A percentile compares a stretch with the other conserved stretches of the same genome.
These are phyloP conservation scores for Dromius quadrimaculatus DNA, from an alignment of 2,888 invertebrate genomes.

Conservation along the genomic window DNA sequence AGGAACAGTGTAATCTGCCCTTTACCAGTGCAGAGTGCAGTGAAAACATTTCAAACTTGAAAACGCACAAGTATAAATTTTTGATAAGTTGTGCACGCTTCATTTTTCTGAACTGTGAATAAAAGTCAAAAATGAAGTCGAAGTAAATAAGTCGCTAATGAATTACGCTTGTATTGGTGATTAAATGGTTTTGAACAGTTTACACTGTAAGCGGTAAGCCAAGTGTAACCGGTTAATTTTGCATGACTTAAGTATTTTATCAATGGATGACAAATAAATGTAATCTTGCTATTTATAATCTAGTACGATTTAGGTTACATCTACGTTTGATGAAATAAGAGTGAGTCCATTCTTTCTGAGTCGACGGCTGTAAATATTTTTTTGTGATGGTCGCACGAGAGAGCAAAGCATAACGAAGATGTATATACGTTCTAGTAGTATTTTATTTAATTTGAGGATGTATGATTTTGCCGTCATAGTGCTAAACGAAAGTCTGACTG, in stretches of 20 bases:
- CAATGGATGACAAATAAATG: constrained; percentile 52
- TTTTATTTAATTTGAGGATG: constrained; percentile 42
- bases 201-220: constrained; percentile 31
- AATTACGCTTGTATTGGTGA: constrained; percentile 50
- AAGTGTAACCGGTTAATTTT: constrained; percentile 52
- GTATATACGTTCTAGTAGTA: constrained; percentile 48
- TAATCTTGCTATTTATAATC: constrained; percentile 51
- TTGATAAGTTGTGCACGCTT: constrained; percentile 15
- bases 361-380: constrained; percentile 44
- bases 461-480: constrained; percentile 57
- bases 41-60: neutral
- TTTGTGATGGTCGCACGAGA: constrained; percentile 24
- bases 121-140: too few relatives aligned
- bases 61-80: constrained; percentile 31
- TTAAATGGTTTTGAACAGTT: constrained; percentile 28
- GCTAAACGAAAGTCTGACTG: constrained; percentile 62
- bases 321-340: constrained; percentile 40
- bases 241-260: constrained; percentile 52
- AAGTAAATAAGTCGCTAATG: constrained; percentile 21
- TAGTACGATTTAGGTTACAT: constrained; percentile 50
- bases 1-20: neutral
- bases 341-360: constrained; percentile 39
- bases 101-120: constrained; percentile 19
- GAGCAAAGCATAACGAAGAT: constrained; percentile 46
- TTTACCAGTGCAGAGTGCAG: neutral